A percentile compares a stretch with the other conserved stretches of the same genome.
phyloP scores from a whole-genome alignment of 2,888 invertebrate genomes.

The Drosophila sordidula region DNA sequence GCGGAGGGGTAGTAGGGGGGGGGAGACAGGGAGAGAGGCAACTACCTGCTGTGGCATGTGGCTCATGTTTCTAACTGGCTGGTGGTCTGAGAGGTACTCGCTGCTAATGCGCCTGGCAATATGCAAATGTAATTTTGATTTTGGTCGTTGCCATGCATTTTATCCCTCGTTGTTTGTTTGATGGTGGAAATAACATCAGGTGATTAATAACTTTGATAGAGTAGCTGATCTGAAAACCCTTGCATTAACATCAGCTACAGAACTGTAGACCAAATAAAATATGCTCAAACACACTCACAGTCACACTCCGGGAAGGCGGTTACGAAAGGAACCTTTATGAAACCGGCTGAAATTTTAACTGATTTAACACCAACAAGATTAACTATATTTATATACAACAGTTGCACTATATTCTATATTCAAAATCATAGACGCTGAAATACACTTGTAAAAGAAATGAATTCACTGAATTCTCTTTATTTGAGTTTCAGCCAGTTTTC shows the following conservation, averaged over 20 bases:
- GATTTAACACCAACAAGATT: neutral
- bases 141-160: slow-evolving; percentile 28
- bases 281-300: neutral
- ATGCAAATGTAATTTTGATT: slow-evolving; percentile 74
- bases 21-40: neutral
- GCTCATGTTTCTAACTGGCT: slow-evolving; percentile 25
- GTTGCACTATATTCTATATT: neutral
- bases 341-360: neutral
- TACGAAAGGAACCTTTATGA: neutral
- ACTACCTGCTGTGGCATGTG: slow-evolving; percentile 31
- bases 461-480: no score
- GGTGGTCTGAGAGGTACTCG: slow-evolving; percentile 9
- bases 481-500: no score
- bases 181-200: slow-evolving; percentile 33
- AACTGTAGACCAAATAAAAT: neutral
- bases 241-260: neutral
- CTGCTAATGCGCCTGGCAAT: slow-evolving; percentile 49
- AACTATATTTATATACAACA: neutral
- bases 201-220: slow-evolving; percentile 32
- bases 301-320: neutral
- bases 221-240: neutral
- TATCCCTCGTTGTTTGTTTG: slow-evolving; percentile 24
- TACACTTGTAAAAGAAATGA: no score
- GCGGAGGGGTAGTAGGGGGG: neutral
- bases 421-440: no score